phyloP scores from a whole-genome alignment of 2,888 invertebrate genomes.

The Aethes cnicana region DNA sequence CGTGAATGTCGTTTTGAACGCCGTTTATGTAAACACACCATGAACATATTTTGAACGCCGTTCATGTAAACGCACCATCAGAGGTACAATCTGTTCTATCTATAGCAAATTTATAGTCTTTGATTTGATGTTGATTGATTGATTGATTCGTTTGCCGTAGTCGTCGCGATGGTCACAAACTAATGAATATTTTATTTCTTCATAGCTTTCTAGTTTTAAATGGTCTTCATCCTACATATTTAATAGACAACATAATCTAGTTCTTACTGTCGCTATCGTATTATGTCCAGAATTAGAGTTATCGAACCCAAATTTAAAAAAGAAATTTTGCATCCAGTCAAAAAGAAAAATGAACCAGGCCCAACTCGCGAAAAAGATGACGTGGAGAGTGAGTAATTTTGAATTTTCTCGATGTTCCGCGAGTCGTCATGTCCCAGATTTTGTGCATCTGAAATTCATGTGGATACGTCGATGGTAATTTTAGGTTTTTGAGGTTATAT shows the following conservation, averaged over 20 bases:
- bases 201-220: not conserved
- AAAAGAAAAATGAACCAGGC: conserved; percentile 55
- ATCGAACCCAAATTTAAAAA: conserved; percentile 65
- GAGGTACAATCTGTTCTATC: no score
- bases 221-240: not conserved
- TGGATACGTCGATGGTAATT: conserved; percentile 7
- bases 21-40: no score
- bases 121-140: no score
- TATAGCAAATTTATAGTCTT: no score
- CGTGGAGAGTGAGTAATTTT: conserved; percentile 56
- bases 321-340: conserved; percentile 51
- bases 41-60: no score
- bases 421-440: conserved; percentile 5
- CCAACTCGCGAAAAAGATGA: conserved; percentile 57
- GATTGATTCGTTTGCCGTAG: no score
- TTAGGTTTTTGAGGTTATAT: conserved; percentile 21
- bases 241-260: not conserved
- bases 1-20: no score
- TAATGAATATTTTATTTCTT: conserved; percentile 15
- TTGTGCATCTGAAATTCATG: conserved; percentile 12
- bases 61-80: no score
- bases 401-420: conserved; percentile 4
- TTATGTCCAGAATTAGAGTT: conserved; percentile 71
- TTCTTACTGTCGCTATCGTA: conserved; percentile 14
- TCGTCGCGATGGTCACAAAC: not conserved